Conservation (phyloP, 1,140 invertebrate species). For the Zaprionus nigranus region DNA sequence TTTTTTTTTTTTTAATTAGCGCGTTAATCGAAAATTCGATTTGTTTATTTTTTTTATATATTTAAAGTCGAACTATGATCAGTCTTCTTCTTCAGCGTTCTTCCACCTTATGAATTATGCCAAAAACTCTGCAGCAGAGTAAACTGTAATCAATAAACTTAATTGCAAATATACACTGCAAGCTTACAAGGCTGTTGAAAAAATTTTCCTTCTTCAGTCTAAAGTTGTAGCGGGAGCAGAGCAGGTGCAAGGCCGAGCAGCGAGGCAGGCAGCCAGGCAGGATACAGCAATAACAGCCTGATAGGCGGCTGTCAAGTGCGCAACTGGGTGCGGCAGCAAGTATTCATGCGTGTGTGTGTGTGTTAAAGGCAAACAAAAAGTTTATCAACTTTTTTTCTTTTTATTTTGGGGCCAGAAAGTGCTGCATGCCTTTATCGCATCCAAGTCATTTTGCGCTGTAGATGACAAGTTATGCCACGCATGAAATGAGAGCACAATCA, state of each 20-base stretch:
- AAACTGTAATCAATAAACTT: slow-evolving; percentile 1
- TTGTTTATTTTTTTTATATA: too few species aligned
- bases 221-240: too few species aligned
- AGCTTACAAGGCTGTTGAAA: not conserved
- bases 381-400: slow-evolving; percentile 25
- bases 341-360: slow-evolving; percentile 5
- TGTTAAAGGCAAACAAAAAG: slow-evolving; percentile 39
- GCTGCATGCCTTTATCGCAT: too few species aligned
- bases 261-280: not conserved
- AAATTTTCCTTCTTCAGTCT: too few species aligned
- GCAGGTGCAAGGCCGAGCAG: too few species aligned
- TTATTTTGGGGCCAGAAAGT: slow-evolving; percentile 27
- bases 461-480: slow-evolving; percentile 72
- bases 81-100: not conserved
- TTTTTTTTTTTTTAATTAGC: too few species aligned
- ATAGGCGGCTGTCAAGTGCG: slow-evolving; percentile 36
- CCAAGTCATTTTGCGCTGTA: slow-evolving; percentile 59
- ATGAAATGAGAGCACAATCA: slow-evolving; percentile 35
- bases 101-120: too few species aligned
- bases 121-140: not conserved
- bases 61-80: too few species aligned
- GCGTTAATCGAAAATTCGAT: too few species aligned
- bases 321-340: not conserved
- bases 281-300: slow-evolving; percentile 34
- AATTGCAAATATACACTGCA: not conserved